A percentile compares a stretch with the other conserved stretches of the same genome.
Evolutionary conservation across 2,797 vertebrate species (phyloP).

Genomic region (Orestias chungarensis): DNA sequence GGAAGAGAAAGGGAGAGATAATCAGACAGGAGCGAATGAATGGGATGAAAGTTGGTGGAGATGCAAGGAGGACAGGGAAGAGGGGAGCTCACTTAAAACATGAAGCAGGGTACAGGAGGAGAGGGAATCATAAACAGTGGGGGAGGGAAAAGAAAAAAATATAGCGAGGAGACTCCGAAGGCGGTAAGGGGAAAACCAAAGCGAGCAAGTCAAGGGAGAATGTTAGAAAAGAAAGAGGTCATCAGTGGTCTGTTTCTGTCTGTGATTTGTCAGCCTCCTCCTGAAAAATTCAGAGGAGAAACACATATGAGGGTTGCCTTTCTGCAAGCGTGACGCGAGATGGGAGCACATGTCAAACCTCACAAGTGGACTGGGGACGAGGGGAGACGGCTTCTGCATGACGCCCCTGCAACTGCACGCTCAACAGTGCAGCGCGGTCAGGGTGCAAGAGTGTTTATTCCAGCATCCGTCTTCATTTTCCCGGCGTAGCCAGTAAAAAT

Average conservation of each 20-base stretch:
- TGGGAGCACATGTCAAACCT: constrained; percentile 49
- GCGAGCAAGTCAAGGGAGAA: constrained; percentile 59
- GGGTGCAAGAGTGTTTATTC: constrained; percentile 33
- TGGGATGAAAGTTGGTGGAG: constrained; percentile 62
- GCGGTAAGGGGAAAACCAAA: constrained; percentile 56
- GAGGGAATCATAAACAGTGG: constrained; percentile 46
- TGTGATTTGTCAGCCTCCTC: constrained; percentile 64
- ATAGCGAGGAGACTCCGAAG: constrained; percentile 46
- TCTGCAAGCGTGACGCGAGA: constrained; percentile 36
- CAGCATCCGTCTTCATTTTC: constrained; percentile 50
- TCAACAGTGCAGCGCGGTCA: constrained; percentile 28
- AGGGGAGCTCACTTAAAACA: constrained; percentile 37
- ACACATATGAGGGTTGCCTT: constrained; percentile 47
- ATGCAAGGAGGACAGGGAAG: constrained; percentile 31
- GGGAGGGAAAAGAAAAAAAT: constrained; percentile 46
- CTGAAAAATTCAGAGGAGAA: constrained; percentile 74
- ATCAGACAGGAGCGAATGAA: constrained; percentile 53
- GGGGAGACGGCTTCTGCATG: constrained; percentile 33
- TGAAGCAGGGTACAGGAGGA: constrained; percentile 35
- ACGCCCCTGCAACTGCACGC: constrained; percentile 44
- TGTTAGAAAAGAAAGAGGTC: constrained; percentile 70
- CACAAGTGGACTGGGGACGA: constrained; percentile 51
- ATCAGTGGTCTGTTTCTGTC: constrained; percentile 64
- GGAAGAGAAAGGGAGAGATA: constrained; percentile 45
- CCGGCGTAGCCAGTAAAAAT: constrained; percentile 21